These are phyloP conservation scores for Nycteola revayana DNA, from an alignment of 2,888 invertebrate genomes.

Conservation along the genomic window DNA sequence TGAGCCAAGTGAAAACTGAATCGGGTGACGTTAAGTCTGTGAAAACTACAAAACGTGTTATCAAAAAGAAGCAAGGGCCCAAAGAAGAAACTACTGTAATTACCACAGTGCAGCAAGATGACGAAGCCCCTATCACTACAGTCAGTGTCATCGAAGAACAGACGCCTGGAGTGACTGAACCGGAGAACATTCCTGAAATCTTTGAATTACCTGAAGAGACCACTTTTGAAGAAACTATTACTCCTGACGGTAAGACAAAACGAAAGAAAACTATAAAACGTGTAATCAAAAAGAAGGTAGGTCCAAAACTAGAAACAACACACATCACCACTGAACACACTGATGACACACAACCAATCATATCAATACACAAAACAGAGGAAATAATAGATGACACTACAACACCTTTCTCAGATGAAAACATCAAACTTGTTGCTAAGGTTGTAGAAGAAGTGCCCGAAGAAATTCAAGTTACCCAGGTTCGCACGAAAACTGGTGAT, in stretches of 20 bases:
- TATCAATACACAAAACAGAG: conserved; percentile 16
- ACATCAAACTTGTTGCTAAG: not conserved
- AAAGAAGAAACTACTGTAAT: conserved; percentile 9
- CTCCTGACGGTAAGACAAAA: conserved; percentile 38
- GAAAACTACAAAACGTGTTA: conserved; percentile 4
- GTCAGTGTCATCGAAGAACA: conserved; percentile 2
- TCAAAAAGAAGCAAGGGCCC: conserved; percentile 8
- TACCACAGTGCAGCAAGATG: conserved; percentile 5
- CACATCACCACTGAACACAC: conserved; percentile 43
- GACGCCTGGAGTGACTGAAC: not conserved
- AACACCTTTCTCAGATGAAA: conserved; percentile 31
- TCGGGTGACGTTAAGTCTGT: conserved; percentile 2
- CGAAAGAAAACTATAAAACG: conserved; percentile 51
- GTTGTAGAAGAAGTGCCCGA: conserved; percentile 6
- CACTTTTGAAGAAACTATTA: conserved; percentile 2
- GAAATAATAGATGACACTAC: conserved; percentile 29
- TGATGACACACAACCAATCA: conserved; percentile 49
- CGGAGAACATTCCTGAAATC: not conserved
- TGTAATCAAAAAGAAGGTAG: conserved; percentile 60
- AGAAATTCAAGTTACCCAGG: not conserved
- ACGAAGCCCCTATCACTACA: conserved; percentile 7
- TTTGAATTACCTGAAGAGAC: conserved; percentile 15
- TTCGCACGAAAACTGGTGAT: not conserved
- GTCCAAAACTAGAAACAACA: conserved; percentile 29
- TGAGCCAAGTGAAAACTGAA: conserved; percentile 37